A percentile compares a stretch with the other conserved stretches of the same genome.
Evolutionary conservation across 2,797 vertebrate genomes (phyloP).

Genomic region (Cryptoblepharus egeriae): DNA sequence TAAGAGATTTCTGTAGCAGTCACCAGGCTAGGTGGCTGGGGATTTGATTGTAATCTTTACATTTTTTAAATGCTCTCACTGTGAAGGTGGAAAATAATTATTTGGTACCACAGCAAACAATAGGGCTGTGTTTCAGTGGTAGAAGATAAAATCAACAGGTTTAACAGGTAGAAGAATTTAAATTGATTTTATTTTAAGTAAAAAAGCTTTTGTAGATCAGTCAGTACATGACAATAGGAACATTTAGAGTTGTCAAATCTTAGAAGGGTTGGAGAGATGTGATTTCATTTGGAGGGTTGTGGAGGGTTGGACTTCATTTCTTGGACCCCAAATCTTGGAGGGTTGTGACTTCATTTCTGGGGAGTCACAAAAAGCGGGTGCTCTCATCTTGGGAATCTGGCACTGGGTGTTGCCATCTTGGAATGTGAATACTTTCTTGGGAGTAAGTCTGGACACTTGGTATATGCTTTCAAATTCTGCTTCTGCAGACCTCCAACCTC

Average conservation of each 20-base stretch:
- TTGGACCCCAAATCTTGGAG: too few species aligned
- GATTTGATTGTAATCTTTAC: conserved; percentile 10
- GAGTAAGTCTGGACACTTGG: too few species aligned
- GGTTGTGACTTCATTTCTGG: too few species aligned
- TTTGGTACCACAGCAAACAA: conserved; percentile 1
- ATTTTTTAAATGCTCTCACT: not conserved
- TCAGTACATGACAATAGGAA: not conserved
- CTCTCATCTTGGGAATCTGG: too few species aligned
- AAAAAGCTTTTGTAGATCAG: not conserved
- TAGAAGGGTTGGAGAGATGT: too few species aligned
- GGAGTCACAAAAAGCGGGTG: too few species aligned
- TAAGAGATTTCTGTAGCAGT: not conserved
- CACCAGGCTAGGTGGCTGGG: not conserved
- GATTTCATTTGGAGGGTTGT: too few species aligned
- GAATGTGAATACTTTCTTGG: too few species aligned
- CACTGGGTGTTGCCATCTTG: too few species aligned
- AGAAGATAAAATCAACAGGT: conserved; percentile 22
- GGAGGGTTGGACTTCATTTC: too few species aligned
- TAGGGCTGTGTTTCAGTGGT: not conserved
- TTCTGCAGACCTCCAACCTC: not conserved
- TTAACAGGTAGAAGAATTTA: conserved; percentile 9
- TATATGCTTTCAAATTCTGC: not conserved
- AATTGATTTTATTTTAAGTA: not conserved
- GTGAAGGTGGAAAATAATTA: conserved; percentile 20
- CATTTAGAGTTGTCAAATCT: not conserved